Evolutionary conservation across 2,888 invertebrate genomes (phyloP).

Genomic region (Papilio protenor): DNA sequence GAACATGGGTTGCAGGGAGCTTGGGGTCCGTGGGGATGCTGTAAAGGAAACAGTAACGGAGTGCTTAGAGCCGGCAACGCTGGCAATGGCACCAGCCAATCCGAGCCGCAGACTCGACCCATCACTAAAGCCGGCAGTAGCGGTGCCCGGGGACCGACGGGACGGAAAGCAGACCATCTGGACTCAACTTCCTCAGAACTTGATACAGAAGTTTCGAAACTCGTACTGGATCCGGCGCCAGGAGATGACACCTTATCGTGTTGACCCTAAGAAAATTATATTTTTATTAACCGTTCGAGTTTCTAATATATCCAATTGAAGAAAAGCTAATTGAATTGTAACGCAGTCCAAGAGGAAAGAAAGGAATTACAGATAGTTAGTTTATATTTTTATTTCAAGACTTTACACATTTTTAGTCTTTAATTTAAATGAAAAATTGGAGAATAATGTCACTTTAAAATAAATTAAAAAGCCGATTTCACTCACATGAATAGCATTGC

Average conservation of each 20-base stretch:
- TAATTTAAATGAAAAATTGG: background rate
- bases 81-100: constrained; percentile 79
- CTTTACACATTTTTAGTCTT: background rate
- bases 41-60: constrained; percentile 73
- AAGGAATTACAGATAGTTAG: background rate
- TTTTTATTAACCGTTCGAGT: background rate
- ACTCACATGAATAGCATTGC: constrained; percentile 81
- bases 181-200: constrained; percentile 71
- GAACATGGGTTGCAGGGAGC: constrained; percentile 70
- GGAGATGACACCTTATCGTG: constrained; percentile 65
- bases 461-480: background rate
- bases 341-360: background rate
- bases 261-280: constrained; percentile 58
- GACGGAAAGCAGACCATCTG: constrained; percentile 80
- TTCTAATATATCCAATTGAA: no score
- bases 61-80: constrained; percentile 72
- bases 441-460: background rate
- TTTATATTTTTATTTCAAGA: background rate
- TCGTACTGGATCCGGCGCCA: constrained; percentile 51
- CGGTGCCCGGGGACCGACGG: constrained; percentile 78
- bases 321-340: background rate
- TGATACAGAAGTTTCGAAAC: constrained; percentile 70
- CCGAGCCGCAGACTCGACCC: constrained; percentile 81
- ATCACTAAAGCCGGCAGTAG: constrained; percentile 77
- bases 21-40: constrained; percentile 68